Conservation (phyloP, 1,140 invertebrate genomes). For the Aphaenogaster ashmeadi region DNA sequence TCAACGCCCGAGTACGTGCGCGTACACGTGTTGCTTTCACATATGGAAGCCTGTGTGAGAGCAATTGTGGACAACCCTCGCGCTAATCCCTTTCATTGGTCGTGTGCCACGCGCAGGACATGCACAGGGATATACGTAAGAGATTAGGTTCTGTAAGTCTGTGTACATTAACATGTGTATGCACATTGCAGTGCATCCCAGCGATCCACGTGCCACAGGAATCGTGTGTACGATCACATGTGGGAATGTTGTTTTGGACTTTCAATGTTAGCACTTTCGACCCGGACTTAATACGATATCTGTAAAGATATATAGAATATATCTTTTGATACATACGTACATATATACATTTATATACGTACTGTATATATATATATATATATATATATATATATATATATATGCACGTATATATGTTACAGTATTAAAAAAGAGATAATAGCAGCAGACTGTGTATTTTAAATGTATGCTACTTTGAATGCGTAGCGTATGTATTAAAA, state of each 20-base stretch:
- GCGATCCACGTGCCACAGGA: not conserved
- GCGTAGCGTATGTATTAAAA: not conserved
- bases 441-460: not conserved
- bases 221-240: constrained; percentile 13
- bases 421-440: no score
- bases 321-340: not conserved
- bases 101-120: constrained; percentile 48
- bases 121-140: constrained; percentile 39
- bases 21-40: constrained; percentile 53
- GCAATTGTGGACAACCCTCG: constrained; percentile 56
- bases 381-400: not conserved
- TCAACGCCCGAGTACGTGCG: constrained; percentile 31
- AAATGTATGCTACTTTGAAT: not conserved
- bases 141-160: constrained; percentile 31
- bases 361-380: not conserved
- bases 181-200: not conserved
- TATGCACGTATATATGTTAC: no score
- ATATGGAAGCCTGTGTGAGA: constrained; percentile 11
- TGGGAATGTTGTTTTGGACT: not conserved
- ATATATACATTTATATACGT: not conserved
- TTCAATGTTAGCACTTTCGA: not conserved
- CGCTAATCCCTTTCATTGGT: constrained; percentile 59
- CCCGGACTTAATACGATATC: not conserved
- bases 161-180: constrained; percentile 33
- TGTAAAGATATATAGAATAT: not conserved